Base-by-base conservation (phyloP, 2,113 vertebrate genomes). In the Azemiops feae region DNA sequence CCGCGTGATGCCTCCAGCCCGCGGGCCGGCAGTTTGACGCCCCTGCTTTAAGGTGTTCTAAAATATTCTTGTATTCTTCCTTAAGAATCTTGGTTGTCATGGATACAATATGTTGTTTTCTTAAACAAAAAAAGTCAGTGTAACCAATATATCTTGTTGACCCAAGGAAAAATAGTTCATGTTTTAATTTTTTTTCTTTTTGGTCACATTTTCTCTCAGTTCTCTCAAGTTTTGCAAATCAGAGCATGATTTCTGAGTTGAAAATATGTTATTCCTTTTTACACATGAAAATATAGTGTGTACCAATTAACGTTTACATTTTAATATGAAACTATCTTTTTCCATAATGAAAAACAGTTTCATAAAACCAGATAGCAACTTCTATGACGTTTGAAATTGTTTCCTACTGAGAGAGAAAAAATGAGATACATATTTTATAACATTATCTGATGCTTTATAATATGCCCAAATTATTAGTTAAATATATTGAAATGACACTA, bases 141-240 rank as follows among this genome's bases (percentile, higher is more conserved):
- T 11, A 92, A 1, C 60, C 93, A 93, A 92, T 86, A 92, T 2
- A 89, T 3, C 20, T 4, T 89, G 52, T 27, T 52, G 11, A 57
- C 27, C 87, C 39, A 58, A 60, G 92, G 18, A 94, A 92, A 94
- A 94, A 9, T 85, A 8, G 27, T 2, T 74, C 52, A 69, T n/a
- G 0, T 7, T 88, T 89, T 85, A 91, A n/a, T 87, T 91, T 30
- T 11, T 53, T 53, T 2, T 69, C 93, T 3, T 27, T 91, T 92
- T 93, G 39, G 25, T 74, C 25, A 74, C 52, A 22, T 23, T 22
- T 89, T 91, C 60, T 30, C 57, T 53, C 27, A 6, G 11, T 3
- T n/a, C 18, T 20, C 89, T 58, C 27, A 58, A 89, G 20, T 60
- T 39, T 74, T 92, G 87, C 93, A 22, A 57, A 74, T 47, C 39